Percentiles rank a stretch among this genome's conserved stretches.
Conservation (phyloP, 2,113 vertebrate genomes). For the Micromys minutus region DNA sequence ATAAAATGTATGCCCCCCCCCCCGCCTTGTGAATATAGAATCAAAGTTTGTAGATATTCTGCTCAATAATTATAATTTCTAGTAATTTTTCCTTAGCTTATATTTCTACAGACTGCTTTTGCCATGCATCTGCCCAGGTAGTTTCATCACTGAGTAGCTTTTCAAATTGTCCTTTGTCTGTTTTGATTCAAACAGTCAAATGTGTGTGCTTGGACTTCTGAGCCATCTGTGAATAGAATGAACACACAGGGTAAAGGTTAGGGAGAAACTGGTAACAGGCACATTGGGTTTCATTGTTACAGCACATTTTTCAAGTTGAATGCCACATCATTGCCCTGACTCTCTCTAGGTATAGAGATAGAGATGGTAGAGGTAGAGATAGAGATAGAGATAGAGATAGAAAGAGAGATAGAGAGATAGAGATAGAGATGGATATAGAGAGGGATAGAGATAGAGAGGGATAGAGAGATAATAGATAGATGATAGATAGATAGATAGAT, state of each 20-base stretch:
- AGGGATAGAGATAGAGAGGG: too few species aligned
- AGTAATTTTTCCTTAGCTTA: not conserved
- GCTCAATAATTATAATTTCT: not conserved
- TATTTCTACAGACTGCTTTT: not conserved
- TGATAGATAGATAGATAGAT: too few species aligned
- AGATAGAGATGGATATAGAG: too few species aligned
- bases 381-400: too few species aligned
- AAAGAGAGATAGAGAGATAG: too few species aligned
- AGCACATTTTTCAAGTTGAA: not conserved
- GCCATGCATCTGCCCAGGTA: not conserved
- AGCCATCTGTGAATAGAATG: not conserved
- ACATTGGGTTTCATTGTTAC: not conserved
- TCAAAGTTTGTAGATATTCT: not conserved
- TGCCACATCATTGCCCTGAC: not conserved
- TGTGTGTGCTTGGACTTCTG: not conserved
- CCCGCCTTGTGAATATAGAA: not conserved
- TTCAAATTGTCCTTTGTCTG: not conserved
- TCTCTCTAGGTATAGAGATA: too few species aligned
- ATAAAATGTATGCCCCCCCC: not conserved
- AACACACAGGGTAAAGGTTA: not conserved
- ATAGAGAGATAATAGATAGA: too few species aligned
- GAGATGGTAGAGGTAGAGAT: too few species aligned
- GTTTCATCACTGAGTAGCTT: not conserved
- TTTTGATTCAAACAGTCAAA: conserved; percentile 30
- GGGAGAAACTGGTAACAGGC: not conserved